These are phyloP conservation scores for Gallinago media DNA, from an alignment of 2,113 vertebrate genomes.

Conservation along the genomic window DNA sequence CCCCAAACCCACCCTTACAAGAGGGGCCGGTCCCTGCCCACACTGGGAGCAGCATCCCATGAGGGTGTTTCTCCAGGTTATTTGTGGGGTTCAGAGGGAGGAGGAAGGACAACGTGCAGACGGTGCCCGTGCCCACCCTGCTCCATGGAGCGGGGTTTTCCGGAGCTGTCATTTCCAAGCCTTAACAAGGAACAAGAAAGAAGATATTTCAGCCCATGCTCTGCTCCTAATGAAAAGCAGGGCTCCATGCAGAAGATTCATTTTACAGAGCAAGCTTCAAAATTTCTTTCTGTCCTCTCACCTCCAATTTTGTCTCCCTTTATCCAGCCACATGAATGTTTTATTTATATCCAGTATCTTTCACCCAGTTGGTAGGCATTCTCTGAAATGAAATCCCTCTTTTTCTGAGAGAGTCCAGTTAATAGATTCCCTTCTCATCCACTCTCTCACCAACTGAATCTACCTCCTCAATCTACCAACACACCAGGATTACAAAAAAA, in stretches of 20 bases:
- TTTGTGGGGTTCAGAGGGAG: rapidly evolving
- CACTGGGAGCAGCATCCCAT: rapidly evolving
- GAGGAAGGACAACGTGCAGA: background rate
- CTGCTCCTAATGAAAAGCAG: background rate
- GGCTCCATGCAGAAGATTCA: background rate
- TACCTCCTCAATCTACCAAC: background rate
- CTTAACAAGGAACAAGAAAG: background rate
- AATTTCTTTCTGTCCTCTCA: background rate
- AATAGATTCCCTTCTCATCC: background rate
- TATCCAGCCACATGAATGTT: background rate
- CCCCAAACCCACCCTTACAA: background rate
- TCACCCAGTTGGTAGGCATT: background rate
- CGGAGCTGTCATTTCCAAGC: background rate
- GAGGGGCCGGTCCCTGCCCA: background rate
- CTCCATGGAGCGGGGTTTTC: background rate
- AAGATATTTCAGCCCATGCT: background rate
- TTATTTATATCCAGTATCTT: background rate
- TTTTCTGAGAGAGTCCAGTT: background rate
- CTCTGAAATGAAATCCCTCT: background rate
- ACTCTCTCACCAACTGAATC: background rate
- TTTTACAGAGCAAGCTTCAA: background rate
- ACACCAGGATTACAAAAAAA: background rate
- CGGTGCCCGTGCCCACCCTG: rapidly evolving
- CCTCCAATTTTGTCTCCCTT: background rate
- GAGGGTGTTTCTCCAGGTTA: background rate